phyloP scores from a whole-genome alignment of 2,888 invertebrate genomes.

The Latheticus oryzae region DNA sequence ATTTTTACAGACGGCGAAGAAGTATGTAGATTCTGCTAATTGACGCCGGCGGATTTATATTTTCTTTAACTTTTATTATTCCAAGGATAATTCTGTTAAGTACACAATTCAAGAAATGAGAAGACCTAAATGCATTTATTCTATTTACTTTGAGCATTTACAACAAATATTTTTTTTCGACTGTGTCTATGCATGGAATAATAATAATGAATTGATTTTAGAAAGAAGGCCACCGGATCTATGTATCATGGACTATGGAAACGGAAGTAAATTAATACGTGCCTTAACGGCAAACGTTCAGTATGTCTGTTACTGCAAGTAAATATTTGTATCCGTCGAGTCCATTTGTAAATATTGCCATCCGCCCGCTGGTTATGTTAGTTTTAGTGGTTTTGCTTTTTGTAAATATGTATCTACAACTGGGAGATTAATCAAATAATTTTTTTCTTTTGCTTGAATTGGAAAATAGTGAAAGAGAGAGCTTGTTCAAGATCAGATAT shows the following conservation, averaged over 20 bases:
- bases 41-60: conserved; percentile 7
- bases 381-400: conserved; percentile 8
- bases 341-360: conserved; percentile 20
- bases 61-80: conserved; percentile 5
- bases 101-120: too few relatives aligned
- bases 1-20: conserved; percentile 35
- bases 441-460: too few relatives aligned
- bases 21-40: conserved; percentile 19
- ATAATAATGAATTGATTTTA: too few relatives aligned
- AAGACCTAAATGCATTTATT: too few relatives aligned
- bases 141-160: too few relatives aligned
- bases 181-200: too few relatives aligned
- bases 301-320: conserved; percentile 28
- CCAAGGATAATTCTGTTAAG: conserved; percentile 4
- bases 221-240: conserved; percentile 33
- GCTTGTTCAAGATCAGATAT: too few relatives aligned
- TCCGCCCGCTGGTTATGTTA: conserved; percentile 18
- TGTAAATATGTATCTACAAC: too few relatives aligned
- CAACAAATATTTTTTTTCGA: too few relatives aligned
- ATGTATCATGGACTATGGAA: conserved; percentile 33
- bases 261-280: conserved; percentile 40
- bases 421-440: too few relatives aligned
- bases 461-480: too few relatives aligned
- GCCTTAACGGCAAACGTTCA: conserved; percentile 41
- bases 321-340: conserved; percentile 36